These are phyloP conservation scores for Onchidella celtica DNA, from an alignment of 2,888 invertebrate species.

Conservation along the genomic window DNA sequence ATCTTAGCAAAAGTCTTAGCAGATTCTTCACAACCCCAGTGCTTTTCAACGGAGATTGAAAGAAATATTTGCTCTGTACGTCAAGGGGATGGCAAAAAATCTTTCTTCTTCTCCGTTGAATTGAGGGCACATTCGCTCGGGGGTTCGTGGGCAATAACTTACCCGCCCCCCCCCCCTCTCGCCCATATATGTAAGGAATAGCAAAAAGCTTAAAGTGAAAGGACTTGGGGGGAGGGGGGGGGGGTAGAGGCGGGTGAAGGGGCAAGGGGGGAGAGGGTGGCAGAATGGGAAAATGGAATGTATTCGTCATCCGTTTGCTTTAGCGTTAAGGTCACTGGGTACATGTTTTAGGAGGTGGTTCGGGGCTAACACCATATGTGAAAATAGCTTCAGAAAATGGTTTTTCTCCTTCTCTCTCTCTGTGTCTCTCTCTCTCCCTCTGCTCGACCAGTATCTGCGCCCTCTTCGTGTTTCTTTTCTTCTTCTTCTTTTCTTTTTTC, in stretches of 20 bases:
- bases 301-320: neutral
- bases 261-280: neutral
- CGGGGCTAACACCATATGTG: no score
- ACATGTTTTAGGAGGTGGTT: neutral
- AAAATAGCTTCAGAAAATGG: no score
- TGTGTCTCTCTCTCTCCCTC: no score
- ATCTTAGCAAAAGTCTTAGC: neutral
- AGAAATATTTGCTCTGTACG: constrained; percentile 12
- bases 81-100: neutral
- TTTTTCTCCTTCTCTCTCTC: no score
- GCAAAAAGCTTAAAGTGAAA: no score
- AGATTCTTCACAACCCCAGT: neutral
- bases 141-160: no score
- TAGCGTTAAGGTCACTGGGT: neutral
- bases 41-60: neutral
- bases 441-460: no score
- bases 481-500: no score
- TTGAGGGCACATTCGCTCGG: neutral
- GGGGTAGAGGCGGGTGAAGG: neutral
- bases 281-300: neutral
- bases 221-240: neutral
- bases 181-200: neutral
- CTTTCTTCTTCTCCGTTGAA: neutral
- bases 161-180: neutral
- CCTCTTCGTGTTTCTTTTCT: no score